Conservation (phyloP, 2,888 invertebrate species). For the Sialis lutaria region DNA sequence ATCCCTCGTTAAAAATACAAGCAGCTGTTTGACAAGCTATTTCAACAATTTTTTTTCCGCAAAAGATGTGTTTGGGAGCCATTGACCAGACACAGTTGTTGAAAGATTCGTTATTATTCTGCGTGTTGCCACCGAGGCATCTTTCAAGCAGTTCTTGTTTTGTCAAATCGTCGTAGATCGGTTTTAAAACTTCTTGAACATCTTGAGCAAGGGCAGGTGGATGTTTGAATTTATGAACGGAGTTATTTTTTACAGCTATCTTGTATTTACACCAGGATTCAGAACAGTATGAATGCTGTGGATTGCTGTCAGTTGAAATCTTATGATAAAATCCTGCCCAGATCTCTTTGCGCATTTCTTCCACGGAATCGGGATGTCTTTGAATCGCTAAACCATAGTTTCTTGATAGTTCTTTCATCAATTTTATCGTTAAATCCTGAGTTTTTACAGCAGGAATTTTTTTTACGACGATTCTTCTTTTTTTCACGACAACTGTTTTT, state of each 20-base stretch:
- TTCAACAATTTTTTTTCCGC: conserved; percentile 10
- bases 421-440: conserved; percentile 6
- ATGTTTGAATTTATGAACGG: not conserved
- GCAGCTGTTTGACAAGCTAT: conserved; percentile 10
- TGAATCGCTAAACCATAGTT: conserved; percentile 7
- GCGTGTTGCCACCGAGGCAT: conserved; percentile 10
- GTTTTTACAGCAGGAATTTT: conserved; percentile 8
- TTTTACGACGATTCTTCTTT: conserved; percentile 6
- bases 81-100: conserved; percentile 9
- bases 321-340: conserved; percentile 10
- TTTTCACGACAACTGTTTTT: conserved; percentile 3
- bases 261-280: conserved; percentile 12
- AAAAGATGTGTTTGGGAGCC: conserved; percentile 9
- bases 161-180: conserved; percentile 2
- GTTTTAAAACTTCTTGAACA: conserved; percentile 8
- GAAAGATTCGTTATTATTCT: conserved; percentile 12
- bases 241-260: conserved; percentile 5
- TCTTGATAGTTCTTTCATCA: conserved; percentile 8
- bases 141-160: conserved; percentile 7
- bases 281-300: conserved; percentile 10
- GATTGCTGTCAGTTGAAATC: conserved; percentile 10
- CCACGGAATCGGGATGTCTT: conserved; percentile 8
- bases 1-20: conserved; percentile 4
- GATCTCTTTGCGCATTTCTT: conserved; percentile 11
- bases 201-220: conserved; percentile 5